Base-by-base conservation (phyloP, 2,113 vertebrate species). In the Neotoma lepida region DNA sequence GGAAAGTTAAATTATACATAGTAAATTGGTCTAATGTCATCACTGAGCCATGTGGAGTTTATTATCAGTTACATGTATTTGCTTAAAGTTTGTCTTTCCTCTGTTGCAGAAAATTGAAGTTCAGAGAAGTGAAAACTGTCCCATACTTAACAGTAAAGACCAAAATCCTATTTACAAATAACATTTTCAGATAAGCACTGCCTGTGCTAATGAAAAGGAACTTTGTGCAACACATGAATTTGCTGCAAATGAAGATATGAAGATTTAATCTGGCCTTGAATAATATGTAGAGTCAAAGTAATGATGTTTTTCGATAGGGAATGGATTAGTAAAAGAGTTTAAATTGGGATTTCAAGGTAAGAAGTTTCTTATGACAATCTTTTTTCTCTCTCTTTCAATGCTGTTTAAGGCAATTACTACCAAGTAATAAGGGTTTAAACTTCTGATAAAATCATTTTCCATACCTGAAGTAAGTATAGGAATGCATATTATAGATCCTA, bases 311-410 rank as follows among this genome's bases (percentile, higher is more conserved):
- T 61, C 33, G 22, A 91, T 18, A 81, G 33, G 80, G 6, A 94
- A 93, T 71, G 22, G 22, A 68, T 85, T 95, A 18, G 4, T 86
- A 80, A 66, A 88, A 54, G 30, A 85, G 7, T 18, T 88, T 49
- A 9, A 13, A 66, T 18, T 86, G 46, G 18, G 0, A 86, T 86
- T 86, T 94, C 76, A 24, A 66, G 71, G 17, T 66, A 76, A 93
- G 39, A 90, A 78, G 13, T 91, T 22, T 15, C 18, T 12, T 54
- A 80, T 86, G 35, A 41, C 49, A 86, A 63, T 64, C 4, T 13
- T 82, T 63, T 92, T 74, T 41, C 3, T 85, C 80, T 95, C 80
- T 95, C 22, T 13, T 90, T 14, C n/a, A 94, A 88, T 2, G 77
- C 1, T 44, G 5, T 7, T 86, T 88, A 76, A 88, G n/a, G 44